Conservation (phyloP, 2,888 invertebrate species). For the Leptarthrus brevirostris region DNA sequence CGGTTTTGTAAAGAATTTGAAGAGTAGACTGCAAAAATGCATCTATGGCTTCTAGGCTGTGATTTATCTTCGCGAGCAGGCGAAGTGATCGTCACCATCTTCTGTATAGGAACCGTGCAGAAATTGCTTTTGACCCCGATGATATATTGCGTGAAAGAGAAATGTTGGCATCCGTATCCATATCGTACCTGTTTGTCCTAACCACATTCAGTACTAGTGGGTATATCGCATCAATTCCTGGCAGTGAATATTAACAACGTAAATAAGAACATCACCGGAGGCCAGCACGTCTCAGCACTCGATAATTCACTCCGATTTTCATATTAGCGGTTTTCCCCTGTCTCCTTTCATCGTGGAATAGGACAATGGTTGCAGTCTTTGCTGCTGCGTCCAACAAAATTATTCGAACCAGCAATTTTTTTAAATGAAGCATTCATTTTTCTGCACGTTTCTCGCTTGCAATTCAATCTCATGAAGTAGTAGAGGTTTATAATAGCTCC, state of each 20-base stretch:
- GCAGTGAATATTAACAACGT: constrained; percentile 1
- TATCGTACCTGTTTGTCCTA: not conserved
- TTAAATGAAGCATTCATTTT: not conserved
- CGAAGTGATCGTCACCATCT: not conserved
- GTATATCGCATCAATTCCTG: not conserved
- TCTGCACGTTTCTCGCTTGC: not conserved
- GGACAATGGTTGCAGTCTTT: constrained; percentile 10
- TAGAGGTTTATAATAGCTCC: not conserved
- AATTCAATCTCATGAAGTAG: not conserved
- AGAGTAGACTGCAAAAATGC: constrained; percentile 18
- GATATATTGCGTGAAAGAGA: constrained; percentile 38
- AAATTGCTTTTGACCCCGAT: constrained; percentile 37
- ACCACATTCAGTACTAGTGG: not conserved
- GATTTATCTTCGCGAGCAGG: too few species aligned
- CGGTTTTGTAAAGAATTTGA: constrained; percentile 24
- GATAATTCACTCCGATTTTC: constrained; percentile 18
- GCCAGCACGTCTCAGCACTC: constrained; percentile 21
- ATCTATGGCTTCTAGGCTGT: constrained; percentile 1
- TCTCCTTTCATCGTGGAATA: not conserved
- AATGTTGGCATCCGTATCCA: constrained; percentile 7
- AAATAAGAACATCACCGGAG: constrained; percentile 36
- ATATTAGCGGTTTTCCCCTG: constrained; percentile 14
- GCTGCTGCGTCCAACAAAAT: not conserved
- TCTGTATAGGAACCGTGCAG: not conserved
- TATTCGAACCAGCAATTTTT: not conserved